phyloP scores from a whole-genome alignment of 2,888 invertebrate genomes.

The Heteromyza rotundicornis region DNA sequence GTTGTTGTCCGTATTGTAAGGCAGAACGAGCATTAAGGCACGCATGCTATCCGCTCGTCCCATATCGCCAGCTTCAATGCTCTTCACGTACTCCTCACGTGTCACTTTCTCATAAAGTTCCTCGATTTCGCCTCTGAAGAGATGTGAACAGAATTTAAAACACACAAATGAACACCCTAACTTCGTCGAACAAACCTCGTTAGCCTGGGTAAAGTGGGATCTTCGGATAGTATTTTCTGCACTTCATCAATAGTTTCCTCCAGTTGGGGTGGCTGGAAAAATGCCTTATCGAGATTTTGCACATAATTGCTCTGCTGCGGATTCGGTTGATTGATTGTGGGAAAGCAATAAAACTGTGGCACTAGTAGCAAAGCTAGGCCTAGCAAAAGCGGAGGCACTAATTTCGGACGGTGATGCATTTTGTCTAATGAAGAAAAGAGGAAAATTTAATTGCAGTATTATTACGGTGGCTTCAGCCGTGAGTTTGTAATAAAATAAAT shows the following conservation, averaged over 20 bases:
- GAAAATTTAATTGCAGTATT: background rate
- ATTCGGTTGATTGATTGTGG: constrained; percentile 38
- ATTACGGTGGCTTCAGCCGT: too few relatives aligned
- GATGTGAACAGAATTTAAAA: too few relatives aligned
- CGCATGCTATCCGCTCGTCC: constrained; percentile 61
- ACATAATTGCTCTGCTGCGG: constrained; percentile 34
- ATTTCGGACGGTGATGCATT: constrained; percentile 25
- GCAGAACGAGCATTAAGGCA: constrained; percentile 61
- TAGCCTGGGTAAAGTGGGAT: constrained; percentile 58
- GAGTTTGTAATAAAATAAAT: too few relatives aligned
- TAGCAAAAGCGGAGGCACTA: background rate
- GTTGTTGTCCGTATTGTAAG: constrained; percentile 60
- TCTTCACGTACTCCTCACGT: constrained; percentile 60
- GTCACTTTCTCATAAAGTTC: constrained; percentile 63
- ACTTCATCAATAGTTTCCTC: constrained; percentile 60
- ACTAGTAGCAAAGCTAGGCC: constrained; percentile 13
- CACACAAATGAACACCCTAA: background rate
- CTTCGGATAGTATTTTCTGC: constrained; percentile 57
- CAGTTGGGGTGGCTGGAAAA: constrained; percentile 50
- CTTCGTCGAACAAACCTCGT: too few relatives aligned
- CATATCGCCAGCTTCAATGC: constrained; percentile 58
- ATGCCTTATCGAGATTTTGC: constrained; percentile 44
- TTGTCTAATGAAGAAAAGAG: constrained; percentile 3
- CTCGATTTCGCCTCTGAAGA: constrained; percentile 60
- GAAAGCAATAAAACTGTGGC: constrained; percentile 29